Percentiles rank a stretch among this genome's conserved stretches.
phyloP scores from a whole-genome alignment of 2,888 invertebrate genomes.

The Tetranychus piercei region DNA sequence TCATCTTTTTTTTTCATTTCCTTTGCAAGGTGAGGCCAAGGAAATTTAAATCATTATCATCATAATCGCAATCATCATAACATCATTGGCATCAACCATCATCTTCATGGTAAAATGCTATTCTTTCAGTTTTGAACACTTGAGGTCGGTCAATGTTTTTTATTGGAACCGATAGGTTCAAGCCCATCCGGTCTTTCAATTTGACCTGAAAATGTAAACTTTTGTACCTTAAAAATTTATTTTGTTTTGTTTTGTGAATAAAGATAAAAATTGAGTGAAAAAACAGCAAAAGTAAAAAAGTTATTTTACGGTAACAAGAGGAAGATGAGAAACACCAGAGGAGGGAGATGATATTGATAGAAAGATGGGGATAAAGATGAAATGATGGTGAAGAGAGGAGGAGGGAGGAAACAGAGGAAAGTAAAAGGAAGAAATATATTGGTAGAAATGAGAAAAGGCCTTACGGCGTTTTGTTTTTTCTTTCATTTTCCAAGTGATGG shows the following conservation, averaged over 20 bases:
- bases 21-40: not conserved
- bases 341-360: not conserved
- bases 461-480: not conserved
- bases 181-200: not conserved
- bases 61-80: not conserved
- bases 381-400: not conserved
- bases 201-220: not conserved
- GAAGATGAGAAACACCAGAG: not conserved
- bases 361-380: not conserved
- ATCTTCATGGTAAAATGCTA: not conserved
- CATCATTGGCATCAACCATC: not conserved
- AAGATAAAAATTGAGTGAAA: not conserved
- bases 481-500: not conserved
- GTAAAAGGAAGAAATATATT: not conserved
- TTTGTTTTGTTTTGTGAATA: not conserved
- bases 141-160: not conserved
- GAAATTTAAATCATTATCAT: not conserved
- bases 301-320: not conserved
- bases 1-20: not conserved
- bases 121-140: not conserved
- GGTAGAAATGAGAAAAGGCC: not conserved
- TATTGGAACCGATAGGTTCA: conserved; percentile 7
- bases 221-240: not conserved
- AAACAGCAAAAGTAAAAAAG: not conserved
- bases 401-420: not conserved